These are phyloP conservation scores for Chelon labrosus DNA, from an alignment of 2,797 vertebrate genomes.

Conservation along the genomic window DNA sequence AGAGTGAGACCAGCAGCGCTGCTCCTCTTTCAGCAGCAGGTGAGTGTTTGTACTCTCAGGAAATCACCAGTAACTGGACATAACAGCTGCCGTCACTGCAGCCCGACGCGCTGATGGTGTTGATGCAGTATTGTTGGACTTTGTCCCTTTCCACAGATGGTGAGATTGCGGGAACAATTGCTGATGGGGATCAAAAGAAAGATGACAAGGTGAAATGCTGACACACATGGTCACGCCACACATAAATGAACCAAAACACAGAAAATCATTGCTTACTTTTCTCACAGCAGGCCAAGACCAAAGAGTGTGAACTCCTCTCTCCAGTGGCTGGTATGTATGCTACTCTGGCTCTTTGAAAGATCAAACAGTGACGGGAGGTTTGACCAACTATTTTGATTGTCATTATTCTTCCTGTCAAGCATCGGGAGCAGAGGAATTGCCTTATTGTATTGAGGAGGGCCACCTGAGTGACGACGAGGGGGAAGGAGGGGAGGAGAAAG, in stretches of 20 bases:
- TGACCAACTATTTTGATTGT: neutral
- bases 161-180: conserved; percentile 8
- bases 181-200: conserved; percentile 41
- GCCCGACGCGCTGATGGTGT: neutral
- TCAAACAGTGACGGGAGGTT: neutral
- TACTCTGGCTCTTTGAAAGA: neutral
- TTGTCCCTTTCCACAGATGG: conserved; percentile 32
- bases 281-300: conserved; percentile 36
- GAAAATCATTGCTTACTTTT: neutral
- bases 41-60: conserved; percentile 40
- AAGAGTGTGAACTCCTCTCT: conserved; percentile 5
- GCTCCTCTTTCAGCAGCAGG: conserved; percentile 36
- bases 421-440: conserved; percentile 13
- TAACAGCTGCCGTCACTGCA: accelerated
- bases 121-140: neutral
- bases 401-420: conserved; percentile 16
- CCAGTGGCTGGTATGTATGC: conserved; percentile 32
- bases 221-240: neutral
- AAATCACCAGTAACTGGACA: neutral
- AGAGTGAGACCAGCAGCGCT: conserved; percentile 12
- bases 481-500: conserved; percentile 45
- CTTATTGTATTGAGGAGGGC: conserved; percentile 29
- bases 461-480: conserved; percentile 75
- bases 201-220: conserved; percentile 53
- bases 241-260: neutral